A percentile compares a stretch with the other conserved stretches of the same genome.
Evolutionary conservation across 2,113 vertebrate genomes (phyloP).

Genomic region (Coturnix japonica): DNA sequence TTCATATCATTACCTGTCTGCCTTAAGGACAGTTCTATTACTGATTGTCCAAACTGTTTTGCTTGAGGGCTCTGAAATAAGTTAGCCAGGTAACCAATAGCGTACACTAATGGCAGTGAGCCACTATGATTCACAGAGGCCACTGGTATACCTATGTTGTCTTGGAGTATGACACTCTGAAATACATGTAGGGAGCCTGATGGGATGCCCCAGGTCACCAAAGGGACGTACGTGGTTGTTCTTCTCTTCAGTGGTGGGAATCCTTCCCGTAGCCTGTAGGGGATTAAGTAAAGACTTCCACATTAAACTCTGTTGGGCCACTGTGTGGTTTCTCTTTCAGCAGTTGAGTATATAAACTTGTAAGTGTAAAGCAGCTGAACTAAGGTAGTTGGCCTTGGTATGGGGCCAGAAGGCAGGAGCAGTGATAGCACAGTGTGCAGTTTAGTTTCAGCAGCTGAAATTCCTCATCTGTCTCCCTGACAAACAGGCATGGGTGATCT

Average conservation of each 20-base stretch:
- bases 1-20: constrained; percentile 23
- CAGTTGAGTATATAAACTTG: background rate
- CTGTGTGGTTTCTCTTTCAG: background rate
- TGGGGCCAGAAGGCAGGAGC: background rate
- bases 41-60: background rate
- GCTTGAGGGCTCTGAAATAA: background rate
- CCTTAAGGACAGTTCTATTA: background rate
- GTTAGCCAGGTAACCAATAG: background rate
- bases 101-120: background rate
- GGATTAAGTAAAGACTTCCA: background rate
- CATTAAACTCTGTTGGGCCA: background rate
- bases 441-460: background rate
- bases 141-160: background rate
- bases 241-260: background rate
- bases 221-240: background rate
- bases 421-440: background rate
- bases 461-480: background rate
- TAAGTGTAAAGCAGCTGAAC: background rate
- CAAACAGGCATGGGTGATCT: background rate
- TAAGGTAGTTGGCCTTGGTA: background rate
- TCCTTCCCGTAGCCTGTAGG: background rate
- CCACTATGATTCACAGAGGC: background rate
- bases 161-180: background rate
- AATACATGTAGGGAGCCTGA: background rate
- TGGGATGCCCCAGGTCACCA: background rate